Conservation (phyloP, 2,888 invertebrate genomes). For the Aethes cnicana region DNA sequence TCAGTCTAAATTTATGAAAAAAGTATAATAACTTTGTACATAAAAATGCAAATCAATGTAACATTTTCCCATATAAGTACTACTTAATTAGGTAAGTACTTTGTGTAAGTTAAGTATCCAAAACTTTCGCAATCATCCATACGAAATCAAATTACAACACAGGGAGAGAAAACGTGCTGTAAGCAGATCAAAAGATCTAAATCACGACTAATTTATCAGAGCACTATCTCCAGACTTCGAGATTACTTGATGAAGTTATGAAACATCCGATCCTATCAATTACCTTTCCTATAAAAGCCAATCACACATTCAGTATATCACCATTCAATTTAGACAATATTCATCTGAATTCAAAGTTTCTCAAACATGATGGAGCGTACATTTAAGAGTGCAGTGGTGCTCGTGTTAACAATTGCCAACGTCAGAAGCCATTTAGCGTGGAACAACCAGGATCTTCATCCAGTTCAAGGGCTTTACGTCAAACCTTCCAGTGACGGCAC, state of each 20-base stretch:
- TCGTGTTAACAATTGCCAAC: constrained; percentile 34
- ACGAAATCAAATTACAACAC: constrained; percentile 8
- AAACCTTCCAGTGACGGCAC: constrained; percentile 69
- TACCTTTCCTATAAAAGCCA: constrained; percentile 18
- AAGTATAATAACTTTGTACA: too few species aligned
- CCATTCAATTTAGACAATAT: constrained; percentile 5
- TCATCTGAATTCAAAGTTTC: not conserved
- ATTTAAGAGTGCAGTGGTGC: constrained; percentile 33
- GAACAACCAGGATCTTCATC: constrained; percentile 55
- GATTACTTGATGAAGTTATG: constrained; percentile 1
- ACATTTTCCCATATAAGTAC: too few species aligned
- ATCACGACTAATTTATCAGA: constrained; percentile 10
- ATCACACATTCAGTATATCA: not conserved
- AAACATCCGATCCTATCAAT: constrained; percentile 1
- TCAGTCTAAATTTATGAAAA: too few species aligned
- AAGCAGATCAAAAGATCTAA: constrained; percentile 4
- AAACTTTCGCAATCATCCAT: constrained; percentile 11
- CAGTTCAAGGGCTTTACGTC: constrained; percentile 71
- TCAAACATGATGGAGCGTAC: constrained; percentile 9
- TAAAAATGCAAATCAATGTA: too few species aligned
- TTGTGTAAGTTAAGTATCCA: not conserved
- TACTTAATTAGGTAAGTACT: too few species aligned
- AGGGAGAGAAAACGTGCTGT: constrained; percentile 17
- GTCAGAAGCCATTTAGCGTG: constrained; percentile 48
- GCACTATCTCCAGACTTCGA: constrained; percentile 17